These are phyloP conservation scores for Syrphus vitripennis DNA, from an alignment of 2,888 invertebrate genomes.

Conservation along the genomic window DNA sequence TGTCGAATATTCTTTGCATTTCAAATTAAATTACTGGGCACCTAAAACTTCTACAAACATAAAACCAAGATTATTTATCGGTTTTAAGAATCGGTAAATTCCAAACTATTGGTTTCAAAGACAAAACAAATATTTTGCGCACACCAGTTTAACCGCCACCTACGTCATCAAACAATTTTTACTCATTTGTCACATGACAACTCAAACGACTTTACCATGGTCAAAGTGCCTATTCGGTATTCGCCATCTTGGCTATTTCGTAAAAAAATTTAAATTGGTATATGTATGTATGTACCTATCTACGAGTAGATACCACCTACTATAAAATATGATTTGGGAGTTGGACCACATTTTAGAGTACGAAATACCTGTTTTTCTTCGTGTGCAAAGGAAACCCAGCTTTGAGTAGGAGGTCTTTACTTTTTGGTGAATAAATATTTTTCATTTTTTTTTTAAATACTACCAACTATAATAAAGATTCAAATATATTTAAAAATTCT, in stretches of 20 bases:
- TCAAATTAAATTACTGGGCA: too few relatives aligned
- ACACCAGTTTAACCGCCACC: conserved; percentile 28
- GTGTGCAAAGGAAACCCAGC: not conserved
- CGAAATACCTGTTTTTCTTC: not conserved
- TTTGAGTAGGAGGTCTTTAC: not conserved
- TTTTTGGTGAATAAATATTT: not conserved
- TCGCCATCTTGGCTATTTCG: conserved; percentile 17
- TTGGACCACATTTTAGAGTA: not conserved
- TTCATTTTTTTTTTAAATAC: not conserved
- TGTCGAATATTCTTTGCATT: too few relatives aligned
- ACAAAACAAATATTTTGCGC: too few relatives aligned
- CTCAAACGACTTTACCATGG: conserved; percentile 21
- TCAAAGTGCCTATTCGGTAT: conserved; percentile 22
- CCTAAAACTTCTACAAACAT: too few relatives aligned
- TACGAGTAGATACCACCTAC: not conserved
- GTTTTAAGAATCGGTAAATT: too few relatives aligned
- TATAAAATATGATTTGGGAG: not conserved
- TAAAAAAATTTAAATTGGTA: not conserved
- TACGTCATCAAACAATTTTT: conserved; percentile 19
- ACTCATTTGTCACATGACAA: conserved; percentile 17
- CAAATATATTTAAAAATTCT: too few relatives aligned
- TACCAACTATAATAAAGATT: not conserved
- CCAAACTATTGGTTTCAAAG: too few relatives aligned
- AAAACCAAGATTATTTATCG: too few relatives aligned
- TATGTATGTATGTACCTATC: not conserved